Conservation (phyloP, 2,888 invertebrate species). For the Anthrax anthrax region DNA sequence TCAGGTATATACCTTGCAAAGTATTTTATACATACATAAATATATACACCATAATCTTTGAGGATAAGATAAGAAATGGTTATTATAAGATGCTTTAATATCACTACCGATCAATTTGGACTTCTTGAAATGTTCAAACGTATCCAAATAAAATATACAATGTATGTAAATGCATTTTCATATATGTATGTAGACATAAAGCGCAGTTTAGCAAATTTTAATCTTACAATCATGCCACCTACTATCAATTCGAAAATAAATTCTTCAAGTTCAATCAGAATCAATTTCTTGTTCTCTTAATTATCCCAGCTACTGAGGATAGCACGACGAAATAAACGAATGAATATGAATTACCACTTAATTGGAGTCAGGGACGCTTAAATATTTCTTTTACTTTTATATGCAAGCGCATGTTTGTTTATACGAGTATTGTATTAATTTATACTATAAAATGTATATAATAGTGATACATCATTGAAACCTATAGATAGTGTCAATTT, state of each 20-base stretch:
- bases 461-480: neutral
- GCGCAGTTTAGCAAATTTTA: neutral
- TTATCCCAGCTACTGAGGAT: neutral
- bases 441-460: neutral
- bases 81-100: too few species aligned
- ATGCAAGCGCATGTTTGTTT: too few species aligned
- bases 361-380: slow-evolving; percentile 4
- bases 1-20: neutral
- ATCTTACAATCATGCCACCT: slow-evolving; percentile 2
- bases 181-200: too few species aligned
- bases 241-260: slow-evolving; percentile 5
- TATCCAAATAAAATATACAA: too few species aligned
- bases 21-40: too few species aligned
- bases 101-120: too few species aligned
- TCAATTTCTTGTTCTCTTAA: slow-evolving; percentile 6
- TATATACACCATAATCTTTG: too few species aligned
- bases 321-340: neutral
- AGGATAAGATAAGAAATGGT: too few species aligned
- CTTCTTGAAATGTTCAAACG: too few species aligned
- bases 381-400: neutral
- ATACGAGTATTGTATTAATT: too few species aligned
- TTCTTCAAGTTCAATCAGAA: slow-evolving; percentile 2
- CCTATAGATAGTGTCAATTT: slow-evolving; percentile 1
- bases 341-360: slow-evolving; percentile 9
- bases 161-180: too few species aligned